Conservation (phyloP, 2,113 vertebrate species). For the Ondatra zibethicus region DNA sequence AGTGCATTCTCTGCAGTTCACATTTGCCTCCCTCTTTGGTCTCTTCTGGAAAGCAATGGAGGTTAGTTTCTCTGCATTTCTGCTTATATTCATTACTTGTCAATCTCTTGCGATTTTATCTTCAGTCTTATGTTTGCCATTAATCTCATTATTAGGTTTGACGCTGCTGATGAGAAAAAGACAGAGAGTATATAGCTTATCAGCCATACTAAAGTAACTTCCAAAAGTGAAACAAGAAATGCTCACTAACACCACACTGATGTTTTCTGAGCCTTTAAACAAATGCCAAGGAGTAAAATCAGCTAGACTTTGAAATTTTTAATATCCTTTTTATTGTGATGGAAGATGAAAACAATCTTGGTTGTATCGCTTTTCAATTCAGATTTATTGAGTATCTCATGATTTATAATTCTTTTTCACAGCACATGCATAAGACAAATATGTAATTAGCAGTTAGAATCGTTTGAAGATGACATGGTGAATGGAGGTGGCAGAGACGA, state of each 20-base stretch:
- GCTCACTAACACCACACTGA: not conserved
- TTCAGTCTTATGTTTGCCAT: not conserved
- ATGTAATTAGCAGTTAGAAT: not conserved
- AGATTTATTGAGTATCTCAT: constrained; percentile 32
- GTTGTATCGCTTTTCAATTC: constrained; percentile 51
- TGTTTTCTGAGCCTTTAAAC: constrained; percentile 46
- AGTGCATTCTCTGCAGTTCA: not conserved
- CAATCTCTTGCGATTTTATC: constrained; percentile 9
- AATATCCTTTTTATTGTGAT: constrained; percentile 30
- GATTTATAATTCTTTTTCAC: constrained; percentile 38
- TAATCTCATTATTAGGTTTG: not conserved
- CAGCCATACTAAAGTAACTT: not conserved
- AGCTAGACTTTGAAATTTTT: constrained; percentile 46
- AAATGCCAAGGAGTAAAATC: constrained; percentile 48
- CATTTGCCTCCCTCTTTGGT: not conserved
- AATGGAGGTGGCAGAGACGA: not conserved
- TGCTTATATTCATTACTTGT: not conserved
- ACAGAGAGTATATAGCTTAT: not conserved
- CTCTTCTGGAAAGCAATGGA: not conserved
- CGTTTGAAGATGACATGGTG: not conserved
- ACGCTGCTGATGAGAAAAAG: not conserved
- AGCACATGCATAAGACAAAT: constrained; percentile 18
- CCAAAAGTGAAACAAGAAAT: constrained; percentile 51
- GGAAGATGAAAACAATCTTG: constrained; percentile 51
- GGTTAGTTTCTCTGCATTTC: not conserved